Conservation (phyloP, 2,797 vertebrate genomes). For the Microctenopoma stevenorrisi region DNA sequence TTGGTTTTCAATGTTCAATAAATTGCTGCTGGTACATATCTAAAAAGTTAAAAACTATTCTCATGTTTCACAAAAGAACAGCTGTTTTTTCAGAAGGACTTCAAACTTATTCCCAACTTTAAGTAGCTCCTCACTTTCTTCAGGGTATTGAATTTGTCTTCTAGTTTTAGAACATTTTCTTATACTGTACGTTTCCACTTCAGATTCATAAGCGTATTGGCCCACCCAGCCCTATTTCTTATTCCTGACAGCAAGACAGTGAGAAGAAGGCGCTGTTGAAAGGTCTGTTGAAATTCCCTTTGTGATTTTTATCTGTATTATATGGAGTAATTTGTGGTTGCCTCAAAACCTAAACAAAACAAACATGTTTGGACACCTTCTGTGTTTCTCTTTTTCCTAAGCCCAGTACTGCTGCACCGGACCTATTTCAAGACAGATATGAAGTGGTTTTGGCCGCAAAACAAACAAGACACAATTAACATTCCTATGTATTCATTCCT, state of each 20-base stretch:
- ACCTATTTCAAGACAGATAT: constrained; percentile 22
- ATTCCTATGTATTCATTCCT: constrained; percentile 57
- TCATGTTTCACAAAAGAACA: background rate
- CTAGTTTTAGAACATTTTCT: constrained; percentile 6
- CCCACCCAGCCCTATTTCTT: constrained; percentile 48
- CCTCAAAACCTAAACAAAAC: constrained; percentile 44
- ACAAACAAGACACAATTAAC: constrained; percentile 52
- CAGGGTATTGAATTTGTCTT: background rate
- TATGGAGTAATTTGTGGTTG: constrained; percentile 34
- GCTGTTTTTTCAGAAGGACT: background rate
- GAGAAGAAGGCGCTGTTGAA: constrained; percentile 61
- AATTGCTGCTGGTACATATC: background rate
- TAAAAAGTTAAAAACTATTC: background rate
- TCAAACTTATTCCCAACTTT: too few relatives aligned
- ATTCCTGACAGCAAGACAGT: constrained; percentile 43
- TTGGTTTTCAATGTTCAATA: constrained; percentile 2
- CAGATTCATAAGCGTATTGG: constrained; percentile 39
- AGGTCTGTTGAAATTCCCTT: constrained; percentile 17
- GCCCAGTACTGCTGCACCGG: constrained; percentile 20
- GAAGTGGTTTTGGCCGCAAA: constrained; percentile 23
- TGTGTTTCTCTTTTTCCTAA: background rate
- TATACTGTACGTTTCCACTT: constrained; percentile 32
- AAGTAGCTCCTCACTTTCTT: too few relatives aligned
- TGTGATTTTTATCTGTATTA: background rate
- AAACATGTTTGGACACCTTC: constrained; percentile 39